Conservation (phyloP, 2,888 invertebrate species). For the Aquatica leii region DNA sequence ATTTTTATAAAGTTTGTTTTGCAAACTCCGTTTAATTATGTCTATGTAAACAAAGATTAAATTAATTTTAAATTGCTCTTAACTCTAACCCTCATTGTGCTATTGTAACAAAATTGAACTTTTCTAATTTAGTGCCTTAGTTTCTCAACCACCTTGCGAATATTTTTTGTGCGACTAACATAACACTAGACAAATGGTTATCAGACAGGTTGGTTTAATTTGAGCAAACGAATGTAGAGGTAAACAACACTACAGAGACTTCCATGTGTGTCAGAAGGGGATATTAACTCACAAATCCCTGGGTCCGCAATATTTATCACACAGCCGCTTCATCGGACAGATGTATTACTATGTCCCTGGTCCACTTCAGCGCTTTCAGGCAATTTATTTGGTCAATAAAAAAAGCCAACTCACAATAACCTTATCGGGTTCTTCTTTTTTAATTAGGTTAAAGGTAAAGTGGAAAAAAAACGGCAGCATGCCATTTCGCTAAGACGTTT, state of each 20-base stretch:
- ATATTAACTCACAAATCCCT: conserved; percentile 39
- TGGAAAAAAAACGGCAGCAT: conserved; percentile 4
- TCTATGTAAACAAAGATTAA: background rate
- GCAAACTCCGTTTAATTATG: background rate
- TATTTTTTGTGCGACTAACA: conserved; percentile 27
- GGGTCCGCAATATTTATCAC: conserved; percentile 39
- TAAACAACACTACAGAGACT: conserved; percentile 38
- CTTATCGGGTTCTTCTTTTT: conserved; percentile 5
- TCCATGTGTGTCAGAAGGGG: conserved; percentile 37
- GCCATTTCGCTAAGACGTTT: no score
- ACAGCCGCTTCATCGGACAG: conserved; percentile 36
- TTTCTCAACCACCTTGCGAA: conserved; percentile 1
- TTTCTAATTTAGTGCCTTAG: conserved; percentile 24
- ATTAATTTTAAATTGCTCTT: conserved; percentile 5
- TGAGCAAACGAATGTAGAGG: conserved; percentile 35
- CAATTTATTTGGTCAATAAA: conserved; percentile 35
- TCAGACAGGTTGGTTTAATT: conserved; percentile 38
- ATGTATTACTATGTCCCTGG: conserved; percentile 37
- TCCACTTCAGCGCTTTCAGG: conserved; percentile 35
- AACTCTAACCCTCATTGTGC: background rate
- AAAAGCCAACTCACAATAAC: conserved; percentile 17
- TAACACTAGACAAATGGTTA: conserved; percentile 32
- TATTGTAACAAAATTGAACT: conserved; percentile 20
- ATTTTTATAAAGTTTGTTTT: no score
- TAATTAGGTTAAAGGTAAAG: conserved; percentile 12